These are phyloP conservation scores for Etia nguti DNA, from an alignment of 2,113 vertebrate genomes.

Conservation along the genomic window DNA sequence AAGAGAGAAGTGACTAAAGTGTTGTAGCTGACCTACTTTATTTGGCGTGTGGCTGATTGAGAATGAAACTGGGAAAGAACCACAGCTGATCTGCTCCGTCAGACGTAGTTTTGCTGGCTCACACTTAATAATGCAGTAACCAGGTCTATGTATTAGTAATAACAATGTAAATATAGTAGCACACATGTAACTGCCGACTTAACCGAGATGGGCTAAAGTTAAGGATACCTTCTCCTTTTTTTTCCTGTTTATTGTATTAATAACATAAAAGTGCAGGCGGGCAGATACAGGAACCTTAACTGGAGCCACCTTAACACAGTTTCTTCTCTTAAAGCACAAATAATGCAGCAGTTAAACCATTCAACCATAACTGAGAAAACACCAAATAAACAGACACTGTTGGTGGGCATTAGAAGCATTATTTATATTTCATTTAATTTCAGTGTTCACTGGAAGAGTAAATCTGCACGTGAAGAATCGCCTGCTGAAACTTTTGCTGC, in stretches of 20 bases:
- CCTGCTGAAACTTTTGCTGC: too few species aligned
- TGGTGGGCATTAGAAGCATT: neutral
- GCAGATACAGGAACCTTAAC: neutral
- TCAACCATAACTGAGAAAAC: neutral
- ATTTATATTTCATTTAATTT: neutral
- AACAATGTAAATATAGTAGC: neutral
- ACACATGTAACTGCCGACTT: neutral
- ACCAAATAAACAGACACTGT: neutral
- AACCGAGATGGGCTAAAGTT: neutral
- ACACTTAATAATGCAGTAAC: neutral
- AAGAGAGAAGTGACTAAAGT: neutral
- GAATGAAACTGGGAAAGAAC: neutral
- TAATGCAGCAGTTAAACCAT: neutral
- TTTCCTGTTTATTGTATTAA: neutral
- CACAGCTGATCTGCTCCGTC: neutral
- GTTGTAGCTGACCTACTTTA: neutral
- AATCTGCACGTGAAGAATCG: neutral
- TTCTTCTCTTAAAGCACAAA: neutral
- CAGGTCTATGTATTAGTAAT: neutral
- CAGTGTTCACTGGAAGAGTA: neutral
- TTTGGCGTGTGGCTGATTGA: neutral
- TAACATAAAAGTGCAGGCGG: neutral
- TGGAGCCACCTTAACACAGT: neutral
- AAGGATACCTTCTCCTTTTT: neutral
- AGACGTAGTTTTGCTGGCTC: rapidly evolving